Evolutionary conservation across 2,888 invertebrate genomes (phyloP).

Genomic region (Matsumyia berberina): DNA sequence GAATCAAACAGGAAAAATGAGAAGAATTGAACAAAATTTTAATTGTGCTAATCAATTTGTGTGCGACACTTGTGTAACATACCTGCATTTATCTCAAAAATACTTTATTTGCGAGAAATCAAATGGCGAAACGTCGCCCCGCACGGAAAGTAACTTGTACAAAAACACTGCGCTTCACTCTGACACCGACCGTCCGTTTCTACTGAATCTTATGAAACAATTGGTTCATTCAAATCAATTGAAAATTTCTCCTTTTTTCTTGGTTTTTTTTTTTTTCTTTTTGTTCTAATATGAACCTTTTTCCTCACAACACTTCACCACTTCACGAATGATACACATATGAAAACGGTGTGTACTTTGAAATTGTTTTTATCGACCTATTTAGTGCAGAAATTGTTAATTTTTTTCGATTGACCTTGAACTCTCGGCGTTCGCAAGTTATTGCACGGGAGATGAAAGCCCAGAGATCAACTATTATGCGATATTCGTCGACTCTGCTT

Average conservation of each 20-base stretch:
- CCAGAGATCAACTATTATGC: slow-evolving; percentile 50
- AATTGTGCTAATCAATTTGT: neutral
- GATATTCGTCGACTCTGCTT: slow-evolving; percentile 7
- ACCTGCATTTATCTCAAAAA: slow-evolving; percentile 51
- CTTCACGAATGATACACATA: slow-evolving; percentile 15
- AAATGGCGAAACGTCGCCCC: neutral
- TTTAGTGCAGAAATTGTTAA: slow-evolving; percentile 54
- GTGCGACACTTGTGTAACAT: neutral
- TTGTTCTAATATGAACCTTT: slow-evolving; percentile 3
- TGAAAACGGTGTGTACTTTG: slow-evolving; percentile 13
- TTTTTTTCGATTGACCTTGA: slow-evolving; percentile 68
- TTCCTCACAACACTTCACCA: slow-evolving; percentile 46
- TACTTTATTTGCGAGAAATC: slow-evolving; percentile 9
- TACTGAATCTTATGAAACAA: slow-evolving; percentile 55
- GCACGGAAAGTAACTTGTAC: slow-evolving; percentile 1
- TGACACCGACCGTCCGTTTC: neutral
- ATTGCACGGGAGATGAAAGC: slow-evolving; percentile 39
- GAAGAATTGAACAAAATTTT: neutral
- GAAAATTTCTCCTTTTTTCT: slow-evolving; percentile 11
- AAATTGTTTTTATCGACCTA: slow-evolving; percentile 58
- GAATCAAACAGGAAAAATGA: too few species aligned
- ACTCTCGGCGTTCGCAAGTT: slow-evolving; percentile 52
- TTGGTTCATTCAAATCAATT: slow-evolving; percentile 46
- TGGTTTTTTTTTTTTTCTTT: slow-evolving; percentile 10
- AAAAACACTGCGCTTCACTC: slow-evolving; percentile 21